Conservation (phyloP, 1,140 invertebrate species). For the Apis florea region DNA sequence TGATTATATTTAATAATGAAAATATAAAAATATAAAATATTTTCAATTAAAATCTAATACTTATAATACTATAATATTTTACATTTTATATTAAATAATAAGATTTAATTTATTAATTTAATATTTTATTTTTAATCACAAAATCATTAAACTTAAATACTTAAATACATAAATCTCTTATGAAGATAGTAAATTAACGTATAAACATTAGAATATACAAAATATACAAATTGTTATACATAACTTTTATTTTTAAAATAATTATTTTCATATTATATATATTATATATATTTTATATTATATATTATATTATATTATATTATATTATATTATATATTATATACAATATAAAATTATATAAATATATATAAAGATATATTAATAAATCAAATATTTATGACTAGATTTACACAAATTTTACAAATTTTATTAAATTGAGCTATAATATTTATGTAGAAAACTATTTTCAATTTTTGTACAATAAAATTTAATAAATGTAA, state of each 20-base stretch:
- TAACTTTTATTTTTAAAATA: neutral
- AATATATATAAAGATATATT: neutral
- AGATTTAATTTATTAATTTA: neutral
- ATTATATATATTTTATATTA: no score
- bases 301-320: no score
- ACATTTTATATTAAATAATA: neutral
- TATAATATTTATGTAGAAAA: slow-evolving; percentile 9
- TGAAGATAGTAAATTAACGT: neutral
- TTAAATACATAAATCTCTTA: neutral
- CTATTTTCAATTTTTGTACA: neutral
- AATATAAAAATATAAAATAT: no score
- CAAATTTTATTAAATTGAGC: neutral
- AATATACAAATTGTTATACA: neutral
- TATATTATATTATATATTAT: no score
- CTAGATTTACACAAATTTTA: slow-evolving; percentile 9
- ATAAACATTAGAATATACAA: slow-evolving; percentile 3
- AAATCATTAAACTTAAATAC: neutral
- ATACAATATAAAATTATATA: neutral
- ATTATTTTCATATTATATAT: neutral
- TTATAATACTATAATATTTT: neutral
- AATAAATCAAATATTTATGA: neutral
- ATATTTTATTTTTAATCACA: slow-evolving; percentile 3
- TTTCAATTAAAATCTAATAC: no score
- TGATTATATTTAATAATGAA: no score
- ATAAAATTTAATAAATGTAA: slow-evolving; percentile 14